Evolutionary conservation across 1,140 invertebrate species (phyloP).

Genomic region (Anoplolepis gracilipes): DNA sequence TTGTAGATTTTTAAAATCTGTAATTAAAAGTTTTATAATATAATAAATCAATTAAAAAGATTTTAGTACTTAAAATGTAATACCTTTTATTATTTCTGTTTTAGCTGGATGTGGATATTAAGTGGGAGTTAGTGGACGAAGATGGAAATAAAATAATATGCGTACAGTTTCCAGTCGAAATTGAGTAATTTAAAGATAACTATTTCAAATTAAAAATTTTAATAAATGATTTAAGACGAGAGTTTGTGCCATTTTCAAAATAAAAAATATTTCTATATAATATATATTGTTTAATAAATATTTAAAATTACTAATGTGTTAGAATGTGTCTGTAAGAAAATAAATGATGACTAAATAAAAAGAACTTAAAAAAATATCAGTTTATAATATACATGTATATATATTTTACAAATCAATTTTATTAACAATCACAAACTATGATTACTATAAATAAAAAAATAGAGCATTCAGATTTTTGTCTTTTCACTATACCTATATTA

Average conservation of each 20-base stretch:
- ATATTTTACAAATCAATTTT: conserved; percentile 46
- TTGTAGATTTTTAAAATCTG: not conserved
- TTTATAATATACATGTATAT: conserved; percentile 60
- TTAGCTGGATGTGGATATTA: conserved; percentile 88
- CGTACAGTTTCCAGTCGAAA: conserved; percentile 87
- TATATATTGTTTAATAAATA: not conserved
- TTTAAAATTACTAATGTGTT: conserved; percentile 1
- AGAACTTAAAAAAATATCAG: conserved; percentile 66
- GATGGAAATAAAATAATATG: conserved; percentile 88
- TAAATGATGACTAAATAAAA: conserved; percentile 22
- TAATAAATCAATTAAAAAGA: not conserved
- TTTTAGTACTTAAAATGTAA: not conserved
- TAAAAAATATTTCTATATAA: conserved; percentile 12
- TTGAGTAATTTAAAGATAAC: conserved; percentile 54
- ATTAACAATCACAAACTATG: conserved; percentile 61
- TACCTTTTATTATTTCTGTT: conserved; percentile 34
- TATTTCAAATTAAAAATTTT: conserved; percentile 80
- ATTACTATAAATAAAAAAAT: conserved; percentile 73
- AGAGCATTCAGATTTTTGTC: conserved; percentile 40
- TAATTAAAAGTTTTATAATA: not conserved
- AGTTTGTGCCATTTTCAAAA: not conserved
- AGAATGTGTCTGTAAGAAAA: conserved; percentile 3
- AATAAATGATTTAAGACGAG: conserved; percentile 82
- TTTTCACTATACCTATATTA: too few relatives aligned
- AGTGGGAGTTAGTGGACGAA: conserved; percentile 90